Percentiles rank a stretch among this genome's conserved stretches.
phyloP scores from a whole-genome alignment of 2,888 invertebrate species.

The Teinopalpus imperialis region DNA sequence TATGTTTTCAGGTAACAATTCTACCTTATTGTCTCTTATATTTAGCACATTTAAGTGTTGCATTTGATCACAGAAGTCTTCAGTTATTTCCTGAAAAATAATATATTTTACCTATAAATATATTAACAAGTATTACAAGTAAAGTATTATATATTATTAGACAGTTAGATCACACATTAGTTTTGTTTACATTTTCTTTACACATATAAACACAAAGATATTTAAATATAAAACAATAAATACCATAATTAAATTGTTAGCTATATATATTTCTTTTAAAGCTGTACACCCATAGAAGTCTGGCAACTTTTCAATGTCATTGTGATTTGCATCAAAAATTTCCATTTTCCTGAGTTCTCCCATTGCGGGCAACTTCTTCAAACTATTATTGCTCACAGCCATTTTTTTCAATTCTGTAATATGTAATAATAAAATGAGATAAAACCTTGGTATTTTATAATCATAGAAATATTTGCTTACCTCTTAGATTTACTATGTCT shows the following conservation, averaged over 20 bases:
- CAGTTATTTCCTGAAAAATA: constrained; percentile 84
- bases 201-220: too few species aligned
- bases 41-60: constrained; percentile 88
- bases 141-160: too few species aligned
- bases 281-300: constrained; percentile 88
- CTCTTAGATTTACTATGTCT: constrained; percentile 91
- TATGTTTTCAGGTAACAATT: constrained; percentile 89
- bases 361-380: constrained; percentile 85
- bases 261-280: constrained; percentile 90
- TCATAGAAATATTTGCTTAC: too few species aligned
- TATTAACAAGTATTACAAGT: too few species aligned
- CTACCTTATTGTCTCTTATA: constrained; percentile 91
- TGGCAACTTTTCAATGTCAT: constrained; percentile 89
- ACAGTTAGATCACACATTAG: too few species aligned
- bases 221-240: constrained; percentile 33
- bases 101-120: too few species aligned
- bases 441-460: too few species aligned
- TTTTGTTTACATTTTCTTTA: too few species aligned
- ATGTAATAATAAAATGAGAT: too few species aligned
- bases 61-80: constrained; percentile 87
- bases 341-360: constrained; percentile 89
- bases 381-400: constrained; percentile 87
- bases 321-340: constrained; percentile 90
- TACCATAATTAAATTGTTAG: constrained; percentile 91
- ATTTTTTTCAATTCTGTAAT: constrained; percentile 85